Conservation (phyloP, 2,888 invertebrate species). For the Eugnorisma glareosa region DNA sequence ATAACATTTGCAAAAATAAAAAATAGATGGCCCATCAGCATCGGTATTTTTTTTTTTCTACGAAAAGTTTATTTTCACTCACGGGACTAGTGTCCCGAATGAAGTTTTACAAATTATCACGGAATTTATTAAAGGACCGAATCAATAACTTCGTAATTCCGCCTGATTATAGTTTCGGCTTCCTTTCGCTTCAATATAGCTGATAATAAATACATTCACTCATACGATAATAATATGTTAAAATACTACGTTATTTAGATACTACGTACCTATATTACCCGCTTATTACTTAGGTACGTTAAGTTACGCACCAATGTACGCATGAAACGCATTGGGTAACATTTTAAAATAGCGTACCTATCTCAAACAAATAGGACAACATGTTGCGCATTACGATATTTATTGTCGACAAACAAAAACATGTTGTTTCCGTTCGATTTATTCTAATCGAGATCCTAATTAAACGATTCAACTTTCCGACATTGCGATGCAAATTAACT, state of each 20-base stretch:
- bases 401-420: slow-evolving; percentile 48
- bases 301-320: slow-evolving; percentile 32
- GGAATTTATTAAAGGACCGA: slow-evolving; percentile 40
- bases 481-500: slow-evolving; percentile 75
- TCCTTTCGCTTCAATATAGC: slow-evolving; percentile 45
- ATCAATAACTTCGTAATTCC: slow-evolving; percentile 44
- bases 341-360: slow-evolving; percentile 38
- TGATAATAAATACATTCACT: slow-evolving; percentile 50
- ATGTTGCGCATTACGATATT: slow-evolving; percentile 42
- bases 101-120: slow-evolving; percentile 38
- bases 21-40: too few species aligned
- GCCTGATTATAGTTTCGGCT: slow-evolving; percentile 21
- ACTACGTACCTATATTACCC: not conserved
- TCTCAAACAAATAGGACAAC: slow-evolving; percentile 39
- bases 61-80: not conserved
- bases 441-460: slow-evolving; percentile 59
- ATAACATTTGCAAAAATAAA: too few species aligned
- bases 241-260: slow-evolving; percentile 29
- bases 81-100: not conserved
- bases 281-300: slow-evolving; percentile 27
- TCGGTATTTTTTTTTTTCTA: too few species aligned
- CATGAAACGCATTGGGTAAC: slow-evolving; percentile 22
- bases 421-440: slow-evolving; percentile 44
- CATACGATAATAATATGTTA: slow-evolving; percentile 30
- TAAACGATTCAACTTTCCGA: slow-evolving; percentile 66